Conservation (phyloP, 2,888 invertebrate species). For the Oscheius sp. region DNA sequence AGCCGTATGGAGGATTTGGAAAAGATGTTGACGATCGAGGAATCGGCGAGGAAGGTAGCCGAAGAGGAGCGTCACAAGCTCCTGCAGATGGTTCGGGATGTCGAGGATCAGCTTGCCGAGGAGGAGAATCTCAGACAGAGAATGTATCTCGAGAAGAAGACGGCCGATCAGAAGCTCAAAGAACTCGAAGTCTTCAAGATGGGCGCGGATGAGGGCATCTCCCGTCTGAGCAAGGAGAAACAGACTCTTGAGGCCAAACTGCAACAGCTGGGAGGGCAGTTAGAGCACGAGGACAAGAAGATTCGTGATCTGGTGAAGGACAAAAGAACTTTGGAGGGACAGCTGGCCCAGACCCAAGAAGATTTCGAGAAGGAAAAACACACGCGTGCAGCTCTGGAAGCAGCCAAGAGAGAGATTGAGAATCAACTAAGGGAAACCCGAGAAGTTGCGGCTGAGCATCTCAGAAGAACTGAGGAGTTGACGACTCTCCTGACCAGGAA, state of each 20-base stretch:
- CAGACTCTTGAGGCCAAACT: slow-evolving; percentile 92
- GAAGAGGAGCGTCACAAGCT: slow-evolving; percentile 96
- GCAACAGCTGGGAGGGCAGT: slow-evolving; percentile 88
- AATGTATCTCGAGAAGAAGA: slow-evolving; percentile 95
- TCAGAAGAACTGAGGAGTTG: slow-evolving; percentile 86
- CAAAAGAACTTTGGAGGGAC: slow-evolving; percentile 85
- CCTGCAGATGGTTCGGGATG: slow-evolving; percentile 76
- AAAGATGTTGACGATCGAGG: slow-evolving; percentile 81
- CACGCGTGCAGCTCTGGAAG: slow-evolving; percentile 44
- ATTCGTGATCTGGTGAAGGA: slow-evolving; percentile 79
- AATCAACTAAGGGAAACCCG: slow-evolving; percentile 84
- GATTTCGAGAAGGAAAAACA: slow-evolving; percentile 38
- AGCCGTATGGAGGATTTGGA: slow-evolving; percentile 31
- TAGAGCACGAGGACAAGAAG: slow-evolving; percentile 98
- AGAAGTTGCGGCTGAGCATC: slow-evolving; percentile 91
- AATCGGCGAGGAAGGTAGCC: slow-evolving; percentile 91
- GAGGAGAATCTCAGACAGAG: slow-evolving; percentile 96
- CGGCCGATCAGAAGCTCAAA: slow-evolving; percentile 87
- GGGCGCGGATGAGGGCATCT: slow-evolving; percentile 39
- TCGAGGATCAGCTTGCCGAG: slow-evolving; percentile 82
- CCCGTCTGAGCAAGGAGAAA: slow-evolving; percentile 86
- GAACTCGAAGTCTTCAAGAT: slow-evolving; percentile 42
- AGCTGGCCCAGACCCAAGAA: slow-evolving; percentile 13
- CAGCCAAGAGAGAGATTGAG: slow-evolving; percentile 48
- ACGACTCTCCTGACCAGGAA: slow-evolving; percentile 87